Evolutionary conservation across 2,113 vertebrate genomes (phyloP), one percentile per base, ranked within the genome.

Genomic region (Pomatorhinus ruficollis): DNA sequence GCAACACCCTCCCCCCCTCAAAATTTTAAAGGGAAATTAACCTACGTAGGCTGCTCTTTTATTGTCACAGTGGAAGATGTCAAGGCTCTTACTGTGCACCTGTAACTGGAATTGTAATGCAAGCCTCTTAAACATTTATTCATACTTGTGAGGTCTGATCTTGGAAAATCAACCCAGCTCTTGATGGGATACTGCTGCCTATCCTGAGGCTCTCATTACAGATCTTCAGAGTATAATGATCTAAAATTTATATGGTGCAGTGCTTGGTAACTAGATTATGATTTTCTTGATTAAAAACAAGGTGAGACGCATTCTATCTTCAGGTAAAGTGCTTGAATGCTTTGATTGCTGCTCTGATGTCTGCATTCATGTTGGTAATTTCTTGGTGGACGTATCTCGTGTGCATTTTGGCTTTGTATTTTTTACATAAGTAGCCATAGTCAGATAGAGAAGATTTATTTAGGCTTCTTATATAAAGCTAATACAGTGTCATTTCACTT

Each of bases 1-100:
- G 11, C 30, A 35, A 33, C 1, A 4, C 0, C 6, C 4, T 2
- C 4, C 3, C 1, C 0, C 1, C 4, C 9, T 1, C 3, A 4
- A 7, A 5, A 11, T 74, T 90, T 72, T 10, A 15, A 76, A 44
- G 21, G 49, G 6, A 31, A n/a, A n/a, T 45, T 25, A 69, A 27
- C 6, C 7, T 33, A 0, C 15, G 2, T 30, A 4, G 33, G 12
- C 9, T 42, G 3, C 15, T 75, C 12, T 45, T 78, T 19, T 50
- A 7, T 35, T 77, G 45, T 65, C 45, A 65, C 6, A 40, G 5
- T 61, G 44, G n/a, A 80, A 57, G 35, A 40, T 52, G 8, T 12
- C 21, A 40, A 37, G 25, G 35, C 24, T 1, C 0, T 44, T 81
- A 20, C 15, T 77, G 44, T 64, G 47, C 28, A 33, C 61, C 33